Base-by-base conservation (phyloP, 2,113 vertebrate species). In the Bambusicola thoracicus region DNA sequence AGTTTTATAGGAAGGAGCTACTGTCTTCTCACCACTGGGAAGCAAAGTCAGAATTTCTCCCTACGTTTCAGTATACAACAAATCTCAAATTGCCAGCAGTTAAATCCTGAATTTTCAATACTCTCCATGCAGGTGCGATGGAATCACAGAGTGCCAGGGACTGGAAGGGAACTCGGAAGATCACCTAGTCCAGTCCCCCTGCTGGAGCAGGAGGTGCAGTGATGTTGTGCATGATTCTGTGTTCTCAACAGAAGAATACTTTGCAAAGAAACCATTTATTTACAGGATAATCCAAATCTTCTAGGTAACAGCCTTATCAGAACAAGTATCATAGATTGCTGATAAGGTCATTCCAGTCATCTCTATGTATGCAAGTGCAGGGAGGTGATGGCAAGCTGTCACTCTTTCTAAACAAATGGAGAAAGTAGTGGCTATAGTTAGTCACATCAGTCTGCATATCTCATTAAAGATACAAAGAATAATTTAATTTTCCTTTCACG, bases 111-210 rank as follows among this genome's bases (percentile, higher is more conserved):
- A 2, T 59, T 91, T 65, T 77, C 21, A 41, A 65, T 68, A 38
- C 34, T 8, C 6, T 84, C 15, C 8, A 14, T 1, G 0, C 8
- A 40, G 15, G 70, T 24, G n/a, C n/a, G n/a, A n/a, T n/a, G n/a
- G n/a, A n/a, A n/a, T n/a, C 51, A 53, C 51, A 17, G 22, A 48
- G 22, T 25, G 27, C 17, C 51, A 29, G 51, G 51, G 13, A 29
- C 30, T 29, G 27, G 51, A 53, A 53, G 51, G 51, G 15, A 30
- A 15, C 27, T 53, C 6, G 8, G 27, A 29, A 53, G 51, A 15
- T 29, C 51, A 17, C 30, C 25, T 53, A 29, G 27, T 53, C 51
- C 51, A 53, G 8, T 29, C 15, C 8, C 15, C 27, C 27, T 53
- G 5, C 19, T 48, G 44, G 72, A 81, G 30, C 22, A 44, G 20